phyloP scores from a whole-genome alignment of 1,140 invertebrate species.

The Eriosoma lanigerum region DNA sequence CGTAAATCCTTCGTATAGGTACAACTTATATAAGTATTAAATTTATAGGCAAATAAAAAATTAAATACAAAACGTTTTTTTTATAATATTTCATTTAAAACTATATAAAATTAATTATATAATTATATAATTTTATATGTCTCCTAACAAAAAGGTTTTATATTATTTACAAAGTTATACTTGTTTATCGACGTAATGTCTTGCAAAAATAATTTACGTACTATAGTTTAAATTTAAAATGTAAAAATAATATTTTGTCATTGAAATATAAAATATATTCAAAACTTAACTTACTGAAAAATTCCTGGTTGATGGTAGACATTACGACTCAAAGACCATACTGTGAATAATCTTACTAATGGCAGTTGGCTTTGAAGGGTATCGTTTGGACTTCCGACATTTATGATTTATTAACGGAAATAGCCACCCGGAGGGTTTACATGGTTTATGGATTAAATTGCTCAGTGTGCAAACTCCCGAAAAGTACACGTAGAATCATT shows the following conservation, averaged over 20 bases:
- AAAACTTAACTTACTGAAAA: slow-evolving; percentile 35
- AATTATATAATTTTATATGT: too few species aligned
- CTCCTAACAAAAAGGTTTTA: too few species aligned
- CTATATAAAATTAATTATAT: too few species aligned
- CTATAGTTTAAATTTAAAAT: too few species aligned
- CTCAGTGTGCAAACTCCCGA: not conserved
- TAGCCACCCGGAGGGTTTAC: not conserved
- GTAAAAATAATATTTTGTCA: not conserved
- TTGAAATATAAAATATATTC: not conserved
- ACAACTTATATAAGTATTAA: too few species aligned
- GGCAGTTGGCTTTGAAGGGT: slow-evolving; percentile 4
- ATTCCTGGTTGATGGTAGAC: slow-evolving; percentile 38
- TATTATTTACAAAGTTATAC: too few species aligned
- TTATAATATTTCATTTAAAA: too few species aligned
- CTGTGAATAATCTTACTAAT: slow-evolving; percentile 46
- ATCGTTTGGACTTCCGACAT: not conserved
- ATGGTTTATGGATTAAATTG: slow-evolving; percentile 42
- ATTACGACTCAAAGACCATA: slow-evolving; percentile 52
- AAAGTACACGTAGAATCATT: slow-evolving; percentile 42
- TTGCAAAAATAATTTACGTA: too few species aligned
- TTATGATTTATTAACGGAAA: slow-evolving; percentile 47
- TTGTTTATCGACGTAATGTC: too few species aligned
- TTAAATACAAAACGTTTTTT: too few species aligned
- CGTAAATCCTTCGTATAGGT: too few species aligned
- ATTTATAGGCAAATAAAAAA: too few species aligned